Base-by-base conservation (phyloP, 2,888 invertebrate species). In the Amblyteles armatorius region DNA sequence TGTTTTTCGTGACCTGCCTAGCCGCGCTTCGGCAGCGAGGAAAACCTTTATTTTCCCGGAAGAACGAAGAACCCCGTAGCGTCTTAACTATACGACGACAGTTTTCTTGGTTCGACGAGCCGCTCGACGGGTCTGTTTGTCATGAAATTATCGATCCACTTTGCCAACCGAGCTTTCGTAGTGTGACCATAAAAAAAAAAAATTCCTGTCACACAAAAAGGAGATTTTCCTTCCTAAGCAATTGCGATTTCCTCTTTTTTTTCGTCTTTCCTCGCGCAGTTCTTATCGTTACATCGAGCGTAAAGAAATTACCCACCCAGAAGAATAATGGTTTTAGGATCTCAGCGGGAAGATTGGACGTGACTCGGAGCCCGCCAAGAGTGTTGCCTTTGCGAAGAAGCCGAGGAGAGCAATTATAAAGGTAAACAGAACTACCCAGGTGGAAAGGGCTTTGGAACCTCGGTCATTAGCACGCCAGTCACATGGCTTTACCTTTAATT, bases 251-350 rank as follows among this genome's bases (percentile, higher is more conserved):
- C 13, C 48, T 44, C 22, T 67, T 68, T 26, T 52, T 57, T 33
- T 11, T 36, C 67, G 44, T 9, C n/a, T 4, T 16, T 44, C 40
- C 55, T n/a, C 3, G 71, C 74, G n/a, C 71, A n/a, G 52, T 79
- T 83, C 57, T 72, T 36, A 57, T 80, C 71, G 48, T 80, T 77
- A 77, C 63, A 84, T 84, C 77, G 67, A 80, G 72, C 72, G 60
- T 69, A 26, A 80, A 44, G 13, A 16, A 13, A 44, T 44, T 44
- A 44, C 3, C 3, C 13, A 16, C 44, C 16, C 3, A 16, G 44
- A 44, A 72, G 48, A 77, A 80, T 84, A 77, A 80, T 65, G 77
- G 57, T 33, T 63, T 3, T 33, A 4, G 50, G 19, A 40, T 63
- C 52, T 48, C 63, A 26, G 16, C 16, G 11, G 68, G 44, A 19